Evolutionary conservation across 2,113 vertebrate genomes (phyloP).

Genomic region (Myotis brandtii): DNA sequence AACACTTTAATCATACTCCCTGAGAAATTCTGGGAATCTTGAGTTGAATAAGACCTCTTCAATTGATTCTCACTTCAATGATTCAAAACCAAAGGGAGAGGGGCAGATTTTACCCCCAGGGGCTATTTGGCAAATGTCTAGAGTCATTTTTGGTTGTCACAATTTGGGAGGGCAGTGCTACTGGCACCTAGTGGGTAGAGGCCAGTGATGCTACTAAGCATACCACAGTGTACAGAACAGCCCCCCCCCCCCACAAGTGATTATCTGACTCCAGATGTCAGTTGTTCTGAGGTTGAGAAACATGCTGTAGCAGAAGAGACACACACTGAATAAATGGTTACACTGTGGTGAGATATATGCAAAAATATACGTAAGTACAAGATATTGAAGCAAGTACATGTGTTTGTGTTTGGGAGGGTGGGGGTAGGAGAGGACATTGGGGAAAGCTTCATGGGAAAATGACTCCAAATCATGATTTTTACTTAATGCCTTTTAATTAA

Average conservation of each 20-base stretch:
- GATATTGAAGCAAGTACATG: background rate
- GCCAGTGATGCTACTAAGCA: background rate
- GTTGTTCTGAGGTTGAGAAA: background rate
- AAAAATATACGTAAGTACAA: background rate
- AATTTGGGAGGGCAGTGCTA: background rate
- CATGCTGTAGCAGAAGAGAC: background rate
- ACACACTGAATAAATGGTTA: background rate
- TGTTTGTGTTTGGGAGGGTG: background rate
- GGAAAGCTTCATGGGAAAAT: background rate
- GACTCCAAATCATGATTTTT: slow-evolving; percentile 9
- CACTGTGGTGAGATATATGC: background rate
- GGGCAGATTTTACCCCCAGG: background rate
- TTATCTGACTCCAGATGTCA: background rate
- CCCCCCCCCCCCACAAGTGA: no score
- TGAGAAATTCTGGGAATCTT: background rate
- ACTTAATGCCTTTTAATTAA: slow-evolving; percentile 17
- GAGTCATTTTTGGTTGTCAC: background rate
- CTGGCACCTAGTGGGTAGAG: background rate
- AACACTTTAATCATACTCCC: background rate
- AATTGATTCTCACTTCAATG: background rate
- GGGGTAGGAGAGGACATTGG: background rate
- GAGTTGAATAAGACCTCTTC: slow-evolving; percentile 3
- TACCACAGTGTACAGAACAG: background rate
- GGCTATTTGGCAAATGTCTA: background rate
- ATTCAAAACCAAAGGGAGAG: background rate